A percentile compares a stretch with the other conserved stretches of the same genome.
Conservation (phyloP, 2,113 vertebrate species). For the Vidua macroura region DNA sequence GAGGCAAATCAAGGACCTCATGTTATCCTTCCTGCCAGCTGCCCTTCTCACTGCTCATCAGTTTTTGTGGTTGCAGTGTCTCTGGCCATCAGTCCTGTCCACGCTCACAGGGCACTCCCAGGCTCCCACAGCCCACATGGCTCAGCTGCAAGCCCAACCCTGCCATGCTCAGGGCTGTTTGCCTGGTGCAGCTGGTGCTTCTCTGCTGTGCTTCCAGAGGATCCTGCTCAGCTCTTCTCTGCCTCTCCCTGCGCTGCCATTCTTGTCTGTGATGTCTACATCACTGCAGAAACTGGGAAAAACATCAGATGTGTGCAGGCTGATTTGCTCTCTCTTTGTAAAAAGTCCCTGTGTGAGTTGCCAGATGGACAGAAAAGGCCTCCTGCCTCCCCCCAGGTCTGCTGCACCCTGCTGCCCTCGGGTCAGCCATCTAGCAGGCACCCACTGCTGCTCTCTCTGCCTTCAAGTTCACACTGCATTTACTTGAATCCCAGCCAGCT, state of each 20-base stretch:
- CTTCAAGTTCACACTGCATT: not conserved
- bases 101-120: accelerated
- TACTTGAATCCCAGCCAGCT: not conserved
- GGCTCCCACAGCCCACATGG: not conserved
- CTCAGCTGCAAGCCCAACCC: not conserved
- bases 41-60: not conserved
- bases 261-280: not conserved
- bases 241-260: not conserved
- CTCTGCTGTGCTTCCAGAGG: not conserved
- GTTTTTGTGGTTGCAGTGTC: not conserved
- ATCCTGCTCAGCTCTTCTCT: not conserved
- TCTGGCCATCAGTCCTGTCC: not conserved
- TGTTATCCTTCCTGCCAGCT: not conserved
- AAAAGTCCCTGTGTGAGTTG: not conserved
- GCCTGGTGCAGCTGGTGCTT: not conserved
- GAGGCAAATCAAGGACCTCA: not conserved
- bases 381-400: not conserved
- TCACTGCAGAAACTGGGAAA: not conserved
- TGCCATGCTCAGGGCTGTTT: not conserved
- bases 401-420: not conserved
- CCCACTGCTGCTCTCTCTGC: not conserved
- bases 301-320: not conserved
- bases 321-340: not conserved
- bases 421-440: not conserved
- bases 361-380: not conserved